Evolutionary conservation across 2,797 vertebrate species (phyloP), one percentile per base, ranked within the genome.

Genomic region (Oreochromis grahami): DNA sequence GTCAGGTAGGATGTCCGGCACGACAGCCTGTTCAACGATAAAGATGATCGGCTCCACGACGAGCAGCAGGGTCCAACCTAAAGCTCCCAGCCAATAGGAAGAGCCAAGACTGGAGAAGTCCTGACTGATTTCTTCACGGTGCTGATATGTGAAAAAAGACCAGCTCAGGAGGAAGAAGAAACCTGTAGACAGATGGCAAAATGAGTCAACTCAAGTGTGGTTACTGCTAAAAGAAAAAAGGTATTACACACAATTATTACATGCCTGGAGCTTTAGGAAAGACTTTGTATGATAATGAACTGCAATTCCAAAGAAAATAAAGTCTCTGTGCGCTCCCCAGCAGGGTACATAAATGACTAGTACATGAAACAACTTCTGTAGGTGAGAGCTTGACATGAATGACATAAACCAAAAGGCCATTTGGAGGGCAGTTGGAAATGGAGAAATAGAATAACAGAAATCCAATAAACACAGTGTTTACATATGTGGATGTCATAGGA

Each of bases 151-250:
- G 90, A 97, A 97, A 65, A 97, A 78, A 8, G 92, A 92, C 97
- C 97, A 97, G 87, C 94, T 92, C 26, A 97, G 88, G 77, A 96
- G 93, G 89, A 97, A 97, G 85, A 97, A 96, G 81, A 97, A 95
- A 68, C 97, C 97, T 97, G 92, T 15, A 60, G 83, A 88, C 24
- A 80, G 41, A 81, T 32, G 19, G 83, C 14, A 56, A 56, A 76
- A 82, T 12, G 3, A 77, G 74, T 88, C 12, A 84, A 84, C 88
- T 83, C 29, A 77, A 87, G 79, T 70, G 84, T 79, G 43, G 84
- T 53, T 80, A 48, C 6, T 1, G 19, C 26, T 68, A 36, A 56
- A 50, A 65, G 63, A 78, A 76, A 84, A 80, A 85, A 79, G 63
- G 76, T 81, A 88, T 92, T 83, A 93, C 38, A 83, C 70, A 87